phyloP scores from a whole-genome alignment of 2,113 vertebrate genomes.

The Hemiscyllium ocellatum region DNA sequence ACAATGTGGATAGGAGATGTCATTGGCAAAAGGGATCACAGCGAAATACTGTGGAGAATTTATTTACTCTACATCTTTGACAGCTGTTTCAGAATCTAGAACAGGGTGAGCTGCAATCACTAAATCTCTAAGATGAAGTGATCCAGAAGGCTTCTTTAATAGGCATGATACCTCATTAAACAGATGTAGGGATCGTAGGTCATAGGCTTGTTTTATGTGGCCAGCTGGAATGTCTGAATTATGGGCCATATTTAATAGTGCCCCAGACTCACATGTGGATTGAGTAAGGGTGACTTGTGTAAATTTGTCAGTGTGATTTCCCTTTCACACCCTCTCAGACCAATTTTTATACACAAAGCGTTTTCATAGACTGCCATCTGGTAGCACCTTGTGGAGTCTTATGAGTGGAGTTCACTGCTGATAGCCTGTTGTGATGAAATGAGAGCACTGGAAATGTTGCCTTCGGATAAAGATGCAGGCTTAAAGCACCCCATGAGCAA shows the following conservation, averaged over 20 bases:
- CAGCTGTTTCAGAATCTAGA: neutral
- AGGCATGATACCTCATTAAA: neutral
- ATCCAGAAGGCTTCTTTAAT: neutral
- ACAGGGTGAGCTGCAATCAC: neutral
- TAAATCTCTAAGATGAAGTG: neutral
- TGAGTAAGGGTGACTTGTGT: neutral
- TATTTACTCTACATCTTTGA: neutral
- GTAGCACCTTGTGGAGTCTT: neutral
- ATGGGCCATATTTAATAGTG: neutral
- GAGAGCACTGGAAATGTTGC: neutral
- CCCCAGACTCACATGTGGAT: neutral
- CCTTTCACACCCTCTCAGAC: neutral
- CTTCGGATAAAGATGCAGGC: neutral
- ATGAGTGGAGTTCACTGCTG: neutral
- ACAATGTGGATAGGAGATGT: neutral
- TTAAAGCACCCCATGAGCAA: neutral
- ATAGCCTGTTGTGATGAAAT: neutral
- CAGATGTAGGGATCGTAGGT: neutral
- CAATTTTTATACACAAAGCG: neutral
- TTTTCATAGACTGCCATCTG: neutral
- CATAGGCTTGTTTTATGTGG: neutral
- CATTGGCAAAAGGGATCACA: neutral
- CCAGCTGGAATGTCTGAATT: neutral
- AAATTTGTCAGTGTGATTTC: neutral
- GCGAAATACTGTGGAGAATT: neutral